Evolutionary conservation across 2,888 invertebrate species (phyloP).

Genomic region (Archaeoteleia sp.): DNA sequence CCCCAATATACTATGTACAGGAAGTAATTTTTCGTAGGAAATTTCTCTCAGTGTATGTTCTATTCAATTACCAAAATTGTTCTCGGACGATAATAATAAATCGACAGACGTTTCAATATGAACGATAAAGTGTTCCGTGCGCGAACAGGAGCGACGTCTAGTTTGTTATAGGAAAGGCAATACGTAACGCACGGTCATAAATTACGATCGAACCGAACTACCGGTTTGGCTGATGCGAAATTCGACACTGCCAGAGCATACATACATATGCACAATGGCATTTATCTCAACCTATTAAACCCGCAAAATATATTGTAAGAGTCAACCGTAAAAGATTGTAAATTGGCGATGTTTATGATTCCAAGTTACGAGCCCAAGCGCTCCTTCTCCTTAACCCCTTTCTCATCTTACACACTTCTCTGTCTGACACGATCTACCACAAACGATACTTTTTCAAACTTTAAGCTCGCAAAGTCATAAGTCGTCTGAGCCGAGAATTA

Average conservation of each 20-base stretch:
- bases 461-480: too few relatives aligned
- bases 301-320: background rate
- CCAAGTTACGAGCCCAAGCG: background rate
- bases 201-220: background rate
- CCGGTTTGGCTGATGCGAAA: background rate
- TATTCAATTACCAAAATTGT: too few relatives aligned
- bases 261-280: too few relatives aligned
- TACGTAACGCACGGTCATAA: background rate
- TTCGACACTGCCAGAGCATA: background rate
- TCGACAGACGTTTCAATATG: too few relatives aligned
- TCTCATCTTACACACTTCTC: background rate
- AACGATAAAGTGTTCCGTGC: too few relatives aligned
- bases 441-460: background rate
- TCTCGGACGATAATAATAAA: too few relatives aligned
- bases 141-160: too few relatives aligned
- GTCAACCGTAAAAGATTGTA: background rate
- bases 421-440: background rate
- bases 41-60: too few relatives aligned
- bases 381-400: background rate
- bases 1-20: too few relatives aligned
- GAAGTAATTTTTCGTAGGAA: too few relatives aligned
- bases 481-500: too few relatives aligned
- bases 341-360: constrained; percentile 5
- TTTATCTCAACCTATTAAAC: background rate
- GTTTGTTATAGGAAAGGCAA: too few relatives aligned